These are phyloP conservation scores for Aphidius gifuensis DNA, from an alignment of 1,140 invertebrate genomes.

Conservation along the genomic window DNA sequence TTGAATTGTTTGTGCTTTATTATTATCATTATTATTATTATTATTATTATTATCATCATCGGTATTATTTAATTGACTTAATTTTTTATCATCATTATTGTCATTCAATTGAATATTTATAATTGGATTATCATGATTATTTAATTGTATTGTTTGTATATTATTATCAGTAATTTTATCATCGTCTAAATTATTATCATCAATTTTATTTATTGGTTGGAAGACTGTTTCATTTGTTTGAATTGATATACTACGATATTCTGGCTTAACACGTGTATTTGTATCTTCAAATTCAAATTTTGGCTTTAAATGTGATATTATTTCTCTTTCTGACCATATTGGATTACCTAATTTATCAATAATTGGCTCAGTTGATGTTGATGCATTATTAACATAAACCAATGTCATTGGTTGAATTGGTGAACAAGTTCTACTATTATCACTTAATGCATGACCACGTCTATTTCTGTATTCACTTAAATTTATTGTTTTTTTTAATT, in stretches of 20 bases:
- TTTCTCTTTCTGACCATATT: slow-evolving; percentile 42
- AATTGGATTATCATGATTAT: slow-evolving; percentile 21
- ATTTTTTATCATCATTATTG: slow-evolving; percentile 5
- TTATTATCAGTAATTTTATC: no score
- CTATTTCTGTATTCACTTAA: slow-evolving; percentile 54
- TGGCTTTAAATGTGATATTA: slow-evolving; percentile 38
- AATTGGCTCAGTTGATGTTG: slow-evolving; percentile 40
- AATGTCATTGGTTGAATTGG: slow-evolving; percentile 38
- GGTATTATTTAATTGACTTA: neutral
- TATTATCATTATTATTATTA: slow-evolving; percentile 1
- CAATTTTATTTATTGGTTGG: no score
- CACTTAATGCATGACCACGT: slow-evolving; percentile 42
- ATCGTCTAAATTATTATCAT: no score
- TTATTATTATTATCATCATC: neutral
- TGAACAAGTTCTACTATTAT: slow-evolving; percentile 38
- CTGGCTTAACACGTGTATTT: slow-evolving; percentile 28
- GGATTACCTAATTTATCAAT: slow-evolving; percentile 28
- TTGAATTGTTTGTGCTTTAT: neutral
- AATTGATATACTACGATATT: slow-evolving; percentile 28
- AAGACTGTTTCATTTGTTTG: slow-evolving; percentile 44
- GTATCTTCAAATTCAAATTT: slow-evolving; percentile 36
- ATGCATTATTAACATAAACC: slow-evolving; percentile 39
- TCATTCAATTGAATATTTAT: slow-evolving; percentile 18
- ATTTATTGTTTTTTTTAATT: slow-evolving; percentile 49
- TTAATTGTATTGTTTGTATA: no score